phyloP scores from a whole-genome alignment of 2,797 vertebrate species.

The Choloepus didactylus region DNA sequence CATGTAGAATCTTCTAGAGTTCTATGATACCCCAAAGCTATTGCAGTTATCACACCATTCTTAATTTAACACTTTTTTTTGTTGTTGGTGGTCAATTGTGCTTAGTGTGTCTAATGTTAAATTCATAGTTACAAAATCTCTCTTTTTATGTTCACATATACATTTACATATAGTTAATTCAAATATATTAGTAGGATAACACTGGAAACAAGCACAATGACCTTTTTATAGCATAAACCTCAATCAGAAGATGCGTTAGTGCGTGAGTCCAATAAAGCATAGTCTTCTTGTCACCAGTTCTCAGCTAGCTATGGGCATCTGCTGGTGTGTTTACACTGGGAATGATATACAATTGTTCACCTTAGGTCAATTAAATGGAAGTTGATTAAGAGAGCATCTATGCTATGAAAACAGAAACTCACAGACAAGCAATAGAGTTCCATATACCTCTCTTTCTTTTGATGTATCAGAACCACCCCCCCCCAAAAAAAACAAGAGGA shows the following conservation, averaged over 20 bases:
- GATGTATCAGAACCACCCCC: too few relatives aligned
- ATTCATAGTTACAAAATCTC: neutral
- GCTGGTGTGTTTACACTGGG: too few relatives aligned
- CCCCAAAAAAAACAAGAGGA: neutral
- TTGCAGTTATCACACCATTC: neutral
- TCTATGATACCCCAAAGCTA: neutral
- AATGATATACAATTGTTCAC: too few relatives aligned
- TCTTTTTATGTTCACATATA: neutral
- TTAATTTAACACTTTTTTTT: neutral
- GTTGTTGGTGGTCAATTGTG: too few relatives aligned
- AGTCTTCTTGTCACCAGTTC: neutral
- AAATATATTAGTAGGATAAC: neutral
- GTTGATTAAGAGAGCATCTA: too few relatives aligned
- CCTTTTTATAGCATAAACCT: rapidly evolving
- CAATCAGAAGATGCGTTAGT: rapidly evolving
- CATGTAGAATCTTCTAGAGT: neutral
- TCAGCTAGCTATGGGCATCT: rapidly evolving
- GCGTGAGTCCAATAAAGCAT: neutral
- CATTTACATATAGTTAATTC: neutral
- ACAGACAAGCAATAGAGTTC: too few relatives aligned
- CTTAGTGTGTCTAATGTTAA: neutral
- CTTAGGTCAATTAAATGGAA: too few relatives aligned
- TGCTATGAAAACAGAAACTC: too few relatives aligned
- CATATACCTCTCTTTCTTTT: too few relatives aligned
- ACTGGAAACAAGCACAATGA: neutral